Evolutionary conservation across 2,888 invertebrate species (phyloP).

Genomic region (Synanthedon formicaeformis): DNA sequence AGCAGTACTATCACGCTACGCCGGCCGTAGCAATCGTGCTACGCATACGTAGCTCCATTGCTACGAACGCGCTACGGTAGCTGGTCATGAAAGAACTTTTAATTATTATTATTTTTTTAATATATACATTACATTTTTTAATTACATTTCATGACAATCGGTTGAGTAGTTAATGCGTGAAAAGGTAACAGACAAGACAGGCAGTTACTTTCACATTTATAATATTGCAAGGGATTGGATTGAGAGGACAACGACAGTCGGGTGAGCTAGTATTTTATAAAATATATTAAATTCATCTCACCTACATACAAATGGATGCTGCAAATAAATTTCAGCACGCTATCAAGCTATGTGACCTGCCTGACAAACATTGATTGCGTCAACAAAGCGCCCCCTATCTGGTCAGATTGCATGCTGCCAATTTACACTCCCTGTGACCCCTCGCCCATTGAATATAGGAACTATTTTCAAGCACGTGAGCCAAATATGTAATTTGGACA

Average conservation of each 20-base stretch:
- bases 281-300: slow-evolving; percentile 1
- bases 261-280: slow-evolving; percentile 1
- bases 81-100: slow-evolving; percentile 7
- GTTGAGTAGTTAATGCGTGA: no score
- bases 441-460: neutral
- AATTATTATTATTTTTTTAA: no score
- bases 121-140: no score
- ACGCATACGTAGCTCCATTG: slow-evolving; percentile 9
- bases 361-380: slow-evolving; percentile 16
- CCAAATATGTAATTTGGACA: neutral
- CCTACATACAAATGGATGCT: neutral
- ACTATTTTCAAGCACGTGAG: neutral
- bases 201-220: no score
- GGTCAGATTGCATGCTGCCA: slow-evolving; percentile 5
- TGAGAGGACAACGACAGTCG: no score
- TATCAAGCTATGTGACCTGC: slow-evolving; percentile 1
- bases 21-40: slow-evolving; percentile 11
- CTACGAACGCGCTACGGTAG: slow-evolving; percentile 22
- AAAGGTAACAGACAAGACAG: no score
- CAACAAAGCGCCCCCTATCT: slow-evolving; percentile 15
- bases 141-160: no score
- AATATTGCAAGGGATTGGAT: no score
- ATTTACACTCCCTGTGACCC: neutral
- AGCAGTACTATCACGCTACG: neutral
- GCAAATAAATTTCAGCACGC: neutral